A percentile compares a stretch with the other conserved stretches of the same genome.
Evolutionary conservation across 2,888 invertebrate genomes (phyloP).

Genomic region (Sabellastarte sp.): DNA sequence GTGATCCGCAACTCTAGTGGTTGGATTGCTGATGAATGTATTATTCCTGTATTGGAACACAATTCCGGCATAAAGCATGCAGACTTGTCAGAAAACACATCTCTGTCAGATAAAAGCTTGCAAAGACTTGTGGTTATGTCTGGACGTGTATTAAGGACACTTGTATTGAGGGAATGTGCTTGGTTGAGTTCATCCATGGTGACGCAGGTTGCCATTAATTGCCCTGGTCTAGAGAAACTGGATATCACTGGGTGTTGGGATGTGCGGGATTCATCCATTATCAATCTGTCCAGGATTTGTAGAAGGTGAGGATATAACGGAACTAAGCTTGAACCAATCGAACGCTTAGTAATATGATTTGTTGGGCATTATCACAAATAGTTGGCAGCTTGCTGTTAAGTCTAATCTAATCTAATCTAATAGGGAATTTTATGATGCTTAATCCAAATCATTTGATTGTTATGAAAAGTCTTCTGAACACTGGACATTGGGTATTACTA

Average conservation of each 20-base stretch:
- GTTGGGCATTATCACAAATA: too few species aligned
- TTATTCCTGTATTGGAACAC: neutral
- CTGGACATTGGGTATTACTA: too few species aligned
- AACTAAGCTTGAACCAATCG: too few species aligned
- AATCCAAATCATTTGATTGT: too few species aligned
- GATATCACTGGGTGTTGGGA: neutral
- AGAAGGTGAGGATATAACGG: neutral
- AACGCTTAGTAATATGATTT: too few species aligned
- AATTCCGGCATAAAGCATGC: neutral
- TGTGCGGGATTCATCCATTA: neutral
- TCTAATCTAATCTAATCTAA: too few species aligned
- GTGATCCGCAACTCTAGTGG: neutral
- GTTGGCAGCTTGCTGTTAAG: too few species aligned
- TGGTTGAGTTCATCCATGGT: neutral
- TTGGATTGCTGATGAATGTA: neutral
- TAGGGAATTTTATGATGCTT: too few species aligned
- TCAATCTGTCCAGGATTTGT: neutral
- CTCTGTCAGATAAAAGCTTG: neutral
- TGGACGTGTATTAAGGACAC: too few species aligned
- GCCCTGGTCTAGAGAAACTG: neutral
- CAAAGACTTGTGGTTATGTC: neutral
- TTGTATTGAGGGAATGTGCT: neutral
- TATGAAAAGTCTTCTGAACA: too few species aligned
- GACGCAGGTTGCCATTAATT: neutral
- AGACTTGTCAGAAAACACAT: neutral